Conservation (phyloP, 1,140 invertebrate species). For the Trialeurodes vaporariorum region DNA sequence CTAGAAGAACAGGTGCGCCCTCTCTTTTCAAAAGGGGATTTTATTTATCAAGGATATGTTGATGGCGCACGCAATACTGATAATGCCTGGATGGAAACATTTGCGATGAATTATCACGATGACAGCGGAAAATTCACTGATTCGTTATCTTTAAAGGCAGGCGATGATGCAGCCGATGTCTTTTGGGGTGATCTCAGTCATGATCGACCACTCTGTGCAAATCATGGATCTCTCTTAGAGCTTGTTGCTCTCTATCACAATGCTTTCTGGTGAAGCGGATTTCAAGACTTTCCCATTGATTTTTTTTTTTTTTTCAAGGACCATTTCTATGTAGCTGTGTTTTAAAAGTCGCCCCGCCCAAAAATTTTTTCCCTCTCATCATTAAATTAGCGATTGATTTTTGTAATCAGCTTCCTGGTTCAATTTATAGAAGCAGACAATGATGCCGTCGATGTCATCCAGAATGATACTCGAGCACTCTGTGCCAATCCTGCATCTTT, state of each 20-base stretch:
- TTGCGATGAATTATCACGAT: constrained; percentile 88
- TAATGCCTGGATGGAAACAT: constrained; percentile 96
- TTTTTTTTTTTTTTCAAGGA: too few species aligned
- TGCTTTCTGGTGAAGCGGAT: constrained; percentile 18
- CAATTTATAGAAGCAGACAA: too few species aligned
- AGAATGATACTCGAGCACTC: too few species aligned
- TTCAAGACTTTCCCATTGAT: too few species aligned
- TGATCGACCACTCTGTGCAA: constrained; percentile 68
- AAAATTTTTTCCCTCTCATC: too few species aligned
- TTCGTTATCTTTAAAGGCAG: constrained; percentile 59
- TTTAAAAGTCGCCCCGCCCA: too few species aligned
- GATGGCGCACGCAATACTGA: constrained; percentile 95
- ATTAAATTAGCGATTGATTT: too few species aligned
- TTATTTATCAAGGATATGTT: constrained; percentile 80
- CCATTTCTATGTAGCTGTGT: too few species aligned
- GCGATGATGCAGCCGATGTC: constrained; percentile 82
- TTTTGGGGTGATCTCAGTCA: constrained; percentile 69
- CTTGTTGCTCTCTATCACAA: constrained; percentile 9
- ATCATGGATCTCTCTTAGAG: constrained; percentile 48
- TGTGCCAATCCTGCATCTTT: too few species aligned
- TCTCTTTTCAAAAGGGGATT: constrained; percentile 61
- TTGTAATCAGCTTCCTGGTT: too few species aligned
- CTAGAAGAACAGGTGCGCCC: constrained; percentile 44
- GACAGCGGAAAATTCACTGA: constrained; percentile 48
- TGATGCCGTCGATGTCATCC: too few species aligned